Evolutionary conservation across 2,797 vertebrate species (phyloP).

Genomic region (Staurois parvus): DNA sequence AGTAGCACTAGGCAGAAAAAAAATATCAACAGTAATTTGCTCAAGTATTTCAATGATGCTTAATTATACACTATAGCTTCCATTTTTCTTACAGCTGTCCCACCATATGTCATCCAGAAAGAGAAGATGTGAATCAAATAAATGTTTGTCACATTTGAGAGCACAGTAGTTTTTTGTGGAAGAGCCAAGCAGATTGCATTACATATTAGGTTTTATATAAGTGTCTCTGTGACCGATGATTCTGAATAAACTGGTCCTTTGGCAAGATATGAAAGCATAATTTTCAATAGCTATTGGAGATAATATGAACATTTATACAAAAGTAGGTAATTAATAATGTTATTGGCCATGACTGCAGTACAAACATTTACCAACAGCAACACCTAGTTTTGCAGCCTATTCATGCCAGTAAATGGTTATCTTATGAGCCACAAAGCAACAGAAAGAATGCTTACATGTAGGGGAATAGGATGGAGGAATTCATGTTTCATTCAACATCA

Average conservation of each 20-base stretch:
- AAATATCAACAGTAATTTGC: slow-evolving; percentile 25
- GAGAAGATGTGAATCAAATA: slow-evolving; percentile 9
- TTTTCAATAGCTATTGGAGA: not conserved
- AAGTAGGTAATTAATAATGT: not conserved
- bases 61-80: not conserved
- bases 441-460: no score
- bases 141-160: not conserved
- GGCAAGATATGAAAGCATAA: no score
- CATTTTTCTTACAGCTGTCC: slow-evolving; percentile 3
- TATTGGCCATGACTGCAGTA: not conserved
- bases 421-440: no score
- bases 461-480: no score
- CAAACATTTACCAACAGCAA: no score
- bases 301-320: not conserved
- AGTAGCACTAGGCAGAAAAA: not conserved
- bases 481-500: no score
- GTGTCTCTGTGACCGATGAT: not conserved
- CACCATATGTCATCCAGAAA: not conserved
- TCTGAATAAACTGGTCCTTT: not conserved
- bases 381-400: no score
- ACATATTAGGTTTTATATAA: not conserved
- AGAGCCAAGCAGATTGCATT: not conserved
- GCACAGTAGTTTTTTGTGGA: not conserved
- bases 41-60: not conserved
- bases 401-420: no score